Conservation (phyloP, 2,888 invertebrate species). For the Volucella inanis region DNA sequence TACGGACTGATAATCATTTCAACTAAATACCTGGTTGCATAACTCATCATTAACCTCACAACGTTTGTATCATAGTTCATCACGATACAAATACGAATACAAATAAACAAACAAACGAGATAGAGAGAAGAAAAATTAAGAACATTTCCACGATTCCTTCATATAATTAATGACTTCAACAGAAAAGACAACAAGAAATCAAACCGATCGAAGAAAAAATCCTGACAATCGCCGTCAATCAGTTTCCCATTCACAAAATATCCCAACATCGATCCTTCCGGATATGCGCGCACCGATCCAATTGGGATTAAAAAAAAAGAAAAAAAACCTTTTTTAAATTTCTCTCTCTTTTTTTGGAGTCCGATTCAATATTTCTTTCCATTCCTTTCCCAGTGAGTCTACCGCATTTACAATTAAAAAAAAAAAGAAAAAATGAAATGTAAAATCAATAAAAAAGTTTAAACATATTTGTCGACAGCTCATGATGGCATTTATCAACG, state of each 20-base stretch:
- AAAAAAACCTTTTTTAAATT: no score
- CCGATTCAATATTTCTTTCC: slow-evolving; percentile 13
- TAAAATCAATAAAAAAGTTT: slow-evolving; percentile 36
- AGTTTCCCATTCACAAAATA: slow-evolving; percentile 43
- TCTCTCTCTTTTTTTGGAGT: neutral
- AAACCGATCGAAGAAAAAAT: slow-evolving; percentile 50
- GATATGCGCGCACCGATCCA: slow-evolving; percentile 34
- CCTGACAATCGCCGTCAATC: slow-evolving; percentile 71
- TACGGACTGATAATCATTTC: neutral
- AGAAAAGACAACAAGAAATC: slow-evolving; percentile 58
- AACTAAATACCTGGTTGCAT: slow-evolving; percentile 7
- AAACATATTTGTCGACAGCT: slow-evolving; percentile 71
- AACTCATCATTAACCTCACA: slow-evolving; percentile 34
- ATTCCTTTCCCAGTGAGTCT: neutral
- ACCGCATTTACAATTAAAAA: slow-evolving; percentile 1
- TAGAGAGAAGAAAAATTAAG: no score
- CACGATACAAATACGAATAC: slow-evolving; percentile 2
- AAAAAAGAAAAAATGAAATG: neutral
- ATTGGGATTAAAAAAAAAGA: slow-evolving; percentile 29
- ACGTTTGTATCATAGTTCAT: slow-evolving; percentile 1
- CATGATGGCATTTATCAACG: slow-evolving; percentile 73
- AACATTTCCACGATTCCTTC: slow-evolving; percentile 30
- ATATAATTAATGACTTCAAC: slow-evolving; percentile 54
- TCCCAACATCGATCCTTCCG: slow-evolving; percentile 52
- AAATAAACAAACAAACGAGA: slow-evolving; percentile 46